Evolutionary conservation across 1,140 invertebrate species (phyloP), one percentile per base, ranked within the genome.

Genomic region (Metopolophium dirhodum): DNA sequence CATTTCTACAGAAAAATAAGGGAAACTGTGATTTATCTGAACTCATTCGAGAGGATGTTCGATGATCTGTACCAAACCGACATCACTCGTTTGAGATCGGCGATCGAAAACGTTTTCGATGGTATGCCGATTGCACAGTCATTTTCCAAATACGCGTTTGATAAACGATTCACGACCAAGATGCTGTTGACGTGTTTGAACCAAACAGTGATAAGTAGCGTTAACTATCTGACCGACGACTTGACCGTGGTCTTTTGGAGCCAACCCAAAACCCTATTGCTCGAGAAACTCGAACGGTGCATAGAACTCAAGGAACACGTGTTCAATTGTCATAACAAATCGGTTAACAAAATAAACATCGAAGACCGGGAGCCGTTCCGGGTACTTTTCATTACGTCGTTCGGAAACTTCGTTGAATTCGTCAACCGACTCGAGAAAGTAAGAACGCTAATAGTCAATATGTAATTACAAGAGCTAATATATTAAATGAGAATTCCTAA

Each of bases 101-200:
- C 90, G 0, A n/a, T 91, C 6, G 26, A 20, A 23, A 30, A 91
- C 23, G 20, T 85, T 51, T 51, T 83, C 2, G n/a, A 22, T 37
- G 49, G 7, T 18, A 41, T 92, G n/a, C n/a, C 91, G 22, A 37
- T 37, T 3, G 47, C 85, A 30, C 91, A 83, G 18, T n/a, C 49
- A 0, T 54, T 92, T 41, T 54, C 35, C 1, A 7, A 11, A 3
- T 9, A 54, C 4, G 83, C 68, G 14, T 83, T 83, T 11, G 47
- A 83, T 18, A 85, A 54, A 30, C 82, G 47, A 3, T 35, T 2
- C 23, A 85, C 54, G 3, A 85, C 91, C 0, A 85, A 85, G 41
- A 0, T 92, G 11, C 22, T 92, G 23, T 92, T 54, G 82, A 51
- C 77, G 35, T 92, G 91, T 37, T 9, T 92, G 45, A 92, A 92